Conservation (phyloP, 2,113 vertebrate species). For the Oreochromis spilurus region DNA sequence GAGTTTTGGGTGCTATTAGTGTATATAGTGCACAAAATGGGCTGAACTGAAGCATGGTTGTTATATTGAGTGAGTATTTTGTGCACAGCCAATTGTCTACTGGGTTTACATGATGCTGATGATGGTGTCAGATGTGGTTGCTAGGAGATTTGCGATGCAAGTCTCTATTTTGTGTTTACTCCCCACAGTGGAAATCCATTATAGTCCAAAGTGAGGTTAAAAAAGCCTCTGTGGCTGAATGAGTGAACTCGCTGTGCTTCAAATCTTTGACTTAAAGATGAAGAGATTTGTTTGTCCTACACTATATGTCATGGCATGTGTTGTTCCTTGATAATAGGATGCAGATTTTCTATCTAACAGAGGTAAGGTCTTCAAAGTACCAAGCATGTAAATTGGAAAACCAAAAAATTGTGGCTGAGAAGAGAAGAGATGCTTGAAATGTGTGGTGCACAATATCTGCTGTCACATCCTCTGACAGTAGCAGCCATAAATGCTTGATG, state of each 20-base stretch:
- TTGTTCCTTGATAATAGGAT: neutral
- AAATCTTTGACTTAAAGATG: neutral
- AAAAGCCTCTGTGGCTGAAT: neutral
- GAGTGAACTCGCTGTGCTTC: neutral
- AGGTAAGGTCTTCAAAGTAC: neutral
- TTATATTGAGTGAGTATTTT: neutral
- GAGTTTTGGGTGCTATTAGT: neutral
- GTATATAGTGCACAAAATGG: neutral
- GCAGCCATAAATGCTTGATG: conserved; percentile 60
- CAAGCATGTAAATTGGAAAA: neutral
- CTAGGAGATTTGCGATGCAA: neutral
- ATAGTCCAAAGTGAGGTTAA: neutral
- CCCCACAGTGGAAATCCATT: neutral
- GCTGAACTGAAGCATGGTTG: neutral
- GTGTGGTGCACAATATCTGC: neutral
- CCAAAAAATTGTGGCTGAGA: neutral
- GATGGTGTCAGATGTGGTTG: neutral
- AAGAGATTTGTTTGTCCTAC: neutral
- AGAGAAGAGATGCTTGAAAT: neutral
- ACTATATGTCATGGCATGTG: neutral
- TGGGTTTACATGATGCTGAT: neutral
- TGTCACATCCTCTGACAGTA: conserved; percentile 38
- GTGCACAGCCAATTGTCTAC: neutral
- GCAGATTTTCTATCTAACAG: neutral
- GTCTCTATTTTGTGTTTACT: neutral